These are phyloP conservation scores for Andrena bucephala DNA, from an alignment of 2,888 invertebrate species.

Conservation along the genomic window DNA sequence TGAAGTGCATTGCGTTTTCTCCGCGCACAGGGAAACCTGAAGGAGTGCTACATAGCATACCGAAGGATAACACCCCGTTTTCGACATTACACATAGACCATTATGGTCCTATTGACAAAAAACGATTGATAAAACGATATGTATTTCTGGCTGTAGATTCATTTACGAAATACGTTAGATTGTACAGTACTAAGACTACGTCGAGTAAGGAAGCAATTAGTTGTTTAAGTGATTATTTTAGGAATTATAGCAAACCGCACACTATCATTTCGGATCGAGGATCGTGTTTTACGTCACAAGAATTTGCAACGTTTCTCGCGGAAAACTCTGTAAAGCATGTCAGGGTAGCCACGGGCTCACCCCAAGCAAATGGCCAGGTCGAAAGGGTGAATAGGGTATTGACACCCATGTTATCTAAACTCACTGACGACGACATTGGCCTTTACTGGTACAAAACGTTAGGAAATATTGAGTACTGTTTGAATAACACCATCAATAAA, in stretches of 20 bases:
- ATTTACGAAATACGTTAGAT: slow-evolving; percentile 72
- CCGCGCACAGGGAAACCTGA: not conserved
- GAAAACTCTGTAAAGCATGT: slow-evolving; percentile 1
- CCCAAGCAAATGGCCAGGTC: slow-evolving; percentile 7
- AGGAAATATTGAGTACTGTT: too few species aligned
- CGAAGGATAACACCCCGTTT: slow-evolving; percentile 12
- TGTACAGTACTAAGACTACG: slow-evolving; percentile 68
- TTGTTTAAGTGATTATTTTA: slow-evolving; percentile 63
- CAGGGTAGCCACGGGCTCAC: not conserved
- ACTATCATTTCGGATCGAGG: slow-evolving; percentile 74
- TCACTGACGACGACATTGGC: not conserved
- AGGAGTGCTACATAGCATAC: not conserved
- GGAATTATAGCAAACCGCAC: slow-evolving; percentile 61
- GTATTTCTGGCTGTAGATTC: slow-evolving; percentile 72
- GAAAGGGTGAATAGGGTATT: slow-evolving; percentile 4
- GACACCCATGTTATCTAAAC: not conserved
- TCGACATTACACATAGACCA: slow-evolving; percentile 13
- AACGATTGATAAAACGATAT: slow-evolving; percentile 72
- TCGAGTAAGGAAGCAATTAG: slow-evolving; percentile 57
- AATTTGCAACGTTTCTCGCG: slow-evolving; percentile 67
- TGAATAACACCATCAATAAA: too few species aligned
- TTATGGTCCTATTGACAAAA: slow-evolving; percentile 64
- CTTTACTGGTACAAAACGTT: not conserved
- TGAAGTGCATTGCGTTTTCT: slow-evolving; percentile 16
- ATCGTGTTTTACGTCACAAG: slow-evolving; percentile 70